These are phyloP conservation scores for Phania funesta DNA, from an alignment of 2,888 invertebrate species.

Conservation along the genomic window DNA sequence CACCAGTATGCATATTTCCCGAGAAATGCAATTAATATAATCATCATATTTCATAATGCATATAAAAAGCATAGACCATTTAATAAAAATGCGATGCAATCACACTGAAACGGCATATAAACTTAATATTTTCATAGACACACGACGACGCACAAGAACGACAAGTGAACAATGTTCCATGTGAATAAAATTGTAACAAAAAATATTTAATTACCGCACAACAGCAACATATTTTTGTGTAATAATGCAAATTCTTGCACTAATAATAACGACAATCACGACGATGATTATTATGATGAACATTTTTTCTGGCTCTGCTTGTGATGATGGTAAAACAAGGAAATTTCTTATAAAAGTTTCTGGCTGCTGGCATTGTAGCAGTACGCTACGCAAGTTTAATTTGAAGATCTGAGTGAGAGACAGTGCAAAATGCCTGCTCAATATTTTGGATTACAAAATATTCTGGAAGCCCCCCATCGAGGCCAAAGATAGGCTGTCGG, in stretches of 20 bases:
- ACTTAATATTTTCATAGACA: constrained; percentile 50
- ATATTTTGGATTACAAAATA: no score
- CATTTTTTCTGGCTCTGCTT: constrained; percentile 11
- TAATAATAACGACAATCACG: constrained; percentile 43
- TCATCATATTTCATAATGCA: constrained; percentile 75
- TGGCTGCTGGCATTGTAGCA: neutral
- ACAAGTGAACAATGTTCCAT: neutral
- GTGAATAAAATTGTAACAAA: neutral
- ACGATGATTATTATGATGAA: constrained; percentile 23
- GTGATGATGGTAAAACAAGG: neutral
- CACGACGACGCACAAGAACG: neutral
- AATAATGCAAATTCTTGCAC: constrained; percentile 43
- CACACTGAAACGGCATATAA: constrained; percentile 65
- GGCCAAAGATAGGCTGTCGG: no score
- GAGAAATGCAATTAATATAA: constrained; percentile 77
- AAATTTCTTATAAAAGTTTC: neutral
- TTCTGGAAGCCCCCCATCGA: no score
- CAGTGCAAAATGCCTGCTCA: no score
- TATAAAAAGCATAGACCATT: constrained; percentile 69
- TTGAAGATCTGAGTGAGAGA: no score
- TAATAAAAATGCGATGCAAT: constrained; percentile 65
- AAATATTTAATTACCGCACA: constrained; percentile 49
- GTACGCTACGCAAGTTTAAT: neutral
- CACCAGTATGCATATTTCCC: constrained; percentile 79
- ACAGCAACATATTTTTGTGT: constrained; percentile 51